Evolutionary conservation across 1,140 invertebrate species (phyloP), one percentile per base, ranked within the genome.

Genomic region (Eueides isabella): DNA sequence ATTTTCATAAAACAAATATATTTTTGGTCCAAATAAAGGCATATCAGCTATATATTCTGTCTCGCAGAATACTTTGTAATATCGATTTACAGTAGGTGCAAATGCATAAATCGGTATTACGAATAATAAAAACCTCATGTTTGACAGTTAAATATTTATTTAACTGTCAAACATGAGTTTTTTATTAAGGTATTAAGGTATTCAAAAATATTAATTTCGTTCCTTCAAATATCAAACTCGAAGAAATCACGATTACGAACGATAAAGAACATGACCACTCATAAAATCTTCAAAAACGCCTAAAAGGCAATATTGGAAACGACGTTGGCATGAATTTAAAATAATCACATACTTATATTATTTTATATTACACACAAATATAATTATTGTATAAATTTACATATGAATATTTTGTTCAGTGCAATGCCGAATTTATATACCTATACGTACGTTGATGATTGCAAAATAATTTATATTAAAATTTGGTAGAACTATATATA

Each of bases 181-280:
- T 2, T 2, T 7, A n/a, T 44, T 44, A 19, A n/a, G n/a, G n/a
- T 48, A 26, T 14, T 9, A 55, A 55, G 48, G 48, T 23, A 55
- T 55, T 55, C 19, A 12, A 1, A 55, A 2, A 23, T 55, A 55
- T 55, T 55, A 55, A 55, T 55, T 55, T 44, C 41, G n/a, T 44
- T 55, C 41, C n/a, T 19, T 48, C 16, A 55, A 55, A 55, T 55
- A 9, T 55, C 19, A 23, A 23, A 26, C 11, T 26, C 19, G 48
- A 55, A 23, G 23, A 55, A 26, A 55, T 55, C 75, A 75, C 70
- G 78, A 80, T 79, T 76, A 67, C 75, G 71, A 77, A 80, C 75
- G 77, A 78, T 81, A 80, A 83, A 81, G 72, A 81, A 81, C 73
- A 78, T 83, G 80, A 79, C 82, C 78, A 85, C 72, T 85, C 83